Conservation (phyloP, 2,888 invertebrate species). For the Scotopteryx bipunctaria region DNA sequence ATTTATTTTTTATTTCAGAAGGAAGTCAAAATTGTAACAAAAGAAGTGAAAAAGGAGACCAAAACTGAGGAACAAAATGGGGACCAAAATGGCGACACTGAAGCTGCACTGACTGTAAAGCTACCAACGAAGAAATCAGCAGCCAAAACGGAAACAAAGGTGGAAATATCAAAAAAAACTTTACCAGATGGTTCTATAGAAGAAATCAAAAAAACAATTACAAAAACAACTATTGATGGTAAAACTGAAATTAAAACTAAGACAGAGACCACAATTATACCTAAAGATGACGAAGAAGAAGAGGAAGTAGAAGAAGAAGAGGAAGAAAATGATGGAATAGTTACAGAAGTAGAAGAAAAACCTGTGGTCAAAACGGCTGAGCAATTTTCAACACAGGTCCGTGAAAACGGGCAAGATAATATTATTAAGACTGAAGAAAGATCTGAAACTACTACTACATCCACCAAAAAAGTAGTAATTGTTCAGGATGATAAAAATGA, state of each 20-base stretch:
- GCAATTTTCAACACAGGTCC: slow-evolving; percentile 36
- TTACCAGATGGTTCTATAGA: slow-evolving; percentile 70
- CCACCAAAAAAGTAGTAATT: slow-evolving; percentile 62
- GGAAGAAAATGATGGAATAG: slow-evolving; percentile 46
- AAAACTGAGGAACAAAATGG: slow-evolving; percentile 62
- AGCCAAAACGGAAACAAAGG: slow-evolving; percentile 73
- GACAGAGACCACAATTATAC: slow-evolving; percentile 70
- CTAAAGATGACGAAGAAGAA: slow-evolving; percentile 65
- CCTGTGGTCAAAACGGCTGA: slow-evolving; percentile 39
- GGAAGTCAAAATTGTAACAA: slow-evolving; percentile 64
- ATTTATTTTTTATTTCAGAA: slow-evolving; percentile 61
- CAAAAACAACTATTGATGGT: slow-evolving; percentile 73
- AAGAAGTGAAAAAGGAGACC: slow-evolving; percentile 60
- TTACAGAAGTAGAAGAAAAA: slow-evolving; percentile 42
- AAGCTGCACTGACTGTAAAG: slow-evolving; percentile 66
- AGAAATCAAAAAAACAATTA: slow-evolving; percentile 74
- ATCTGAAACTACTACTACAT: slow-evolving; percentile 60
- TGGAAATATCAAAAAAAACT: slow-evolving; percentile 67
- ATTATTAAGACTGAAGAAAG: slow-evolving; percentile 65
- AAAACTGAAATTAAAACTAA: slow-evolving; percentile 72
- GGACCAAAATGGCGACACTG: slow-evolving; percentile 63
- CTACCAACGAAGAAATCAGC: slow-evolving; percentile 68
- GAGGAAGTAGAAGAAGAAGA: slow-evolving; percentile 57
- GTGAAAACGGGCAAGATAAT: slow-evolving; percentile 48
- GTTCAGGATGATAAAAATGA: slow-evolving; percentile 54